Conservation (phyloP, 2,797 vertebrate species). For the Trachops cirrhosus region DNA sequence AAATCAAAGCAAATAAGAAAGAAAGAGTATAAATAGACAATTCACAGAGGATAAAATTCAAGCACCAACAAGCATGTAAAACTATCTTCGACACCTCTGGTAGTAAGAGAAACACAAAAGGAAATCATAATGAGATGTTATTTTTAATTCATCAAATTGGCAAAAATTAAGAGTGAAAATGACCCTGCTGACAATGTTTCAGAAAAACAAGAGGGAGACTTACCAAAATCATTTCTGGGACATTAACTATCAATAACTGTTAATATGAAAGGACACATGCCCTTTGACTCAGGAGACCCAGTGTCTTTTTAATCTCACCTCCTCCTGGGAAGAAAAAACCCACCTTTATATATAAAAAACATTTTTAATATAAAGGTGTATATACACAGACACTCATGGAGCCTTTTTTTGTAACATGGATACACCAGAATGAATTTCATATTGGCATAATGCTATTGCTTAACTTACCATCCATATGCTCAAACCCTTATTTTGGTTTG, state of each 20-base stretch:
- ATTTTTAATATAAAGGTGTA: not conserved
- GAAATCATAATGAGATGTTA: not conserved
- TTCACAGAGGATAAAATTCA: not conserved
- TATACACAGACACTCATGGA: not conserved
- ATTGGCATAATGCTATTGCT: not conserved
- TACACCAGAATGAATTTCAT: not conserved
- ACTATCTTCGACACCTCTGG: not conserved
- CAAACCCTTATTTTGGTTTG: constrained; percentile 37
- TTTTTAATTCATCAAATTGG: not conserved
- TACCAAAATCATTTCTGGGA: not conserved
- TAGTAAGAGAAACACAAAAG: not conserved
- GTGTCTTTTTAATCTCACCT: not conserved
- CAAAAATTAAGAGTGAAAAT: not conserved
- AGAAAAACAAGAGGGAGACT: not conserved
- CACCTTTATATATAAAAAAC: not conserved
- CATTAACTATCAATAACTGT: not conserved
- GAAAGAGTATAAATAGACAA: not conserved
- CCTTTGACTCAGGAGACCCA: not conserved
- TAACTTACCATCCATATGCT: not conserved
- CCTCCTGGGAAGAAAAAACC: not conserved
- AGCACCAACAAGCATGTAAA: not conserved
- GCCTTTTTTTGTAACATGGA: not conserved
- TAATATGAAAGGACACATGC: not conserved
- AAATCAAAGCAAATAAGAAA: not conserved
- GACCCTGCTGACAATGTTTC: not conserved